Conservation (phyloP, 2,888 invertebrate genomes). For the Anthophora plumipes region DNA sequence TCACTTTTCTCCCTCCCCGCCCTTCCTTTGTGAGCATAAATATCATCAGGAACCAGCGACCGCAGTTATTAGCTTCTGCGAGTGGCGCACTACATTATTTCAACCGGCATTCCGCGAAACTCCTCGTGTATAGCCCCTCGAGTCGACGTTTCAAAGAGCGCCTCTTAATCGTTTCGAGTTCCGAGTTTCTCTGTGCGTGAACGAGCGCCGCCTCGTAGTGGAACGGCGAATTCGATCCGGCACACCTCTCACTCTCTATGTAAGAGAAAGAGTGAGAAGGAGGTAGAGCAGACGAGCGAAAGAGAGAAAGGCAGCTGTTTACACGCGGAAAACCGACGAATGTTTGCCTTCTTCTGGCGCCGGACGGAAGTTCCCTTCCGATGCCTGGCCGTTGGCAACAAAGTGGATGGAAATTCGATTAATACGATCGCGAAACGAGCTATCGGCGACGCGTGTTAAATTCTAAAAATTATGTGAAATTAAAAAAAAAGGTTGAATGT, state of each 20-base stretch:
- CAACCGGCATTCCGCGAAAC: constrained; percentile 44
- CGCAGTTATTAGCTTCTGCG: constrained; percentile 60
- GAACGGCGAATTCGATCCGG: constrained; percentile 69
- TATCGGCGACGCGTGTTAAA: constrained; percentile 3
- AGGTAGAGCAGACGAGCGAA: too few relatives aligned
- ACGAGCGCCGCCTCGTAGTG: constrained; percentile 49
- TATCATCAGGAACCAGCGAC: constrained; percentile 36
- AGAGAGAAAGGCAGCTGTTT: constrained; percentile 52
- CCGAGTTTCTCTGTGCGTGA: constrained; percentile 46
- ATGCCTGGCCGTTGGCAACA: constrained; percentile 59
- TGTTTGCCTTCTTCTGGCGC: constrained; percentile 72
- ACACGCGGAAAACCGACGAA: constrained; percentile 67
- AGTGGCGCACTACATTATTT: constrained; percentile 49
- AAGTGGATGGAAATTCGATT: constrained; percentile 75
- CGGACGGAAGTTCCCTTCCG: constrained; percentile 52
- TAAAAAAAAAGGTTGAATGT: not conserved
- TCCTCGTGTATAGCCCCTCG: constrained; percentile 18
- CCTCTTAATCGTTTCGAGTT: constrained; percentile 68
- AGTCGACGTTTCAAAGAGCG: constrained; percentile 61
- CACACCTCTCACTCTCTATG: not conserved
- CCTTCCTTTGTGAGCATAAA: constrained; percentile 34
- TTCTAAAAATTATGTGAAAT: not conserved
- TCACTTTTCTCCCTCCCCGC: not conserved
- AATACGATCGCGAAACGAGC: constrained; percentile 59
- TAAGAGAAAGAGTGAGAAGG: too few relatives aligned